A percentile compares a stretch with the other conserved stretches of the same genome.
phyloP scores from a whole-genome alignment of 2,797 vertebrate genomes.

The Hapalemur alaotrensis region DNA sequence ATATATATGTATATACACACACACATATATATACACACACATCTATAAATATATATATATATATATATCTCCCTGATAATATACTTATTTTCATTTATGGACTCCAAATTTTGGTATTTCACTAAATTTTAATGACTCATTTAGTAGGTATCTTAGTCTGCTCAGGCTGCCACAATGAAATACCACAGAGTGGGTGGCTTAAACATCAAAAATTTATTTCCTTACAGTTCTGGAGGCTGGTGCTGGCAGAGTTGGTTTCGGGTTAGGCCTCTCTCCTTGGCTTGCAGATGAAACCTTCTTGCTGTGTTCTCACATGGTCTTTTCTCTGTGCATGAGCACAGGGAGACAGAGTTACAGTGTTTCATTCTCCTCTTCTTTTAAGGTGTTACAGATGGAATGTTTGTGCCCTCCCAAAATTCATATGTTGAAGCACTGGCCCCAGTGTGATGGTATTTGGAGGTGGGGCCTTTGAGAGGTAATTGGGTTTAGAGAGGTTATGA shows the following conservation, averaged over 20 bases:
- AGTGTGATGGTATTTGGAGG: background rate
- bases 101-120: constrained; percentile 30
- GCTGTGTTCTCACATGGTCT: background rate
- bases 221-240: background rate
- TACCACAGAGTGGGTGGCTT: background rate
- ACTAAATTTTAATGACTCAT: constrained; percentile 13
- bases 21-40: background rate
- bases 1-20: no score
- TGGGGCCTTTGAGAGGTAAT: background rate
- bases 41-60: no score
- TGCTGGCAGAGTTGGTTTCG: background rate
- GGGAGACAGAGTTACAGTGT: background rate
- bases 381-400: background rate
- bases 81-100: background rate
- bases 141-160: background rate
- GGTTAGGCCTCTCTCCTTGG: background rate
- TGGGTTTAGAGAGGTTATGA: background rate
- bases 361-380: background rate
- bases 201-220: background rate
- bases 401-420: background rate
- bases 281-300: background rate
- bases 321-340: background rate
- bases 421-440: background rate
- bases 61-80: background rate
- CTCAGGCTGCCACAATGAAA: background rate